Conservation (phyloP, 2,113 vertebrate genomes). For the Bubalus kerabau region DNA sequence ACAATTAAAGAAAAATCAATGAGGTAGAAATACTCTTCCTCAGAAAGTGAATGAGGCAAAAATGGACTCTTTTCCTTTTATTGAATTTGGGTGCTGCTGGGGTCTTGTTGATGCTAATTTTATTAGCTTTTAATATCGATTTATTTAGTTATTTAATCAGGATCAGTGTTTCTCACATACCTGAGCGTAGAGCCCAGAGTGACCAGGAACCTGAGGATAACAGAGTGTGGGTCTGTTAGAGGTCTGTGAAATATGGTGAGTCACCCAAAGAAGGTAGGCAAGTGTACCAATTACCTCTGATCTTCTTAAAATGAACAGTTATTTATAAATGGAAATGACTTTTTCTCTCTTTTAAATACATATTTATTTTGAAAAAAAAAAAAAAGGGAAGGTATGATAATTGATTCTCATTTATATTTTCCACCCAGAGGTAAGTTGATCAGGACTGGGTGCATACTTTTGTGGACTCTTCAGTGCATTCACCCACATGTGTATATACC, state of each 20-base stretch:
- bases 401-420: neutral
- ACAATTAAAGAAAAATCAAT: neutral
- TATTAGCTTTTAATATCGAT: neutral
- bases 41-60: constrained; percentile 2
- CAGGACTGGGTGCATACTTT: neutral
- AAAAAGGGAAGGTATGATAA: neutral
- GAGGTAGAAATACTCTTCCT: neutral
- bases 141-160: neutral
- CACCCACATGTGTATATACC: neutral
- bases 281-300: neutral
- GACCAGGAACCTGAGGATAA: neutral
- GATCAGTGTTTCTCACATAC: neutral
- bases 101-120: neutral
- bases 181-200: neutral
- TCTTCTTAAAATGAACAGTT: neutral
- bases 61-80: neutral
- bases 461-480: neutral
- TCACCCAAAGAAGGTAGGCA: neutral
- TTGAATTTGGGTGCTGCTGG: neutral
- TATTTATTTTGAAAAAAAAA: neutral
- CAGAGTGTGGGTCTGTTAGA: neutral
- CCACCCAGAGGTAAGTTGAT: neutral
- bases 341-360: neutral
- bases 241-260: neutral
- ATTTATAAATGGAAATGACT: neutral